These are phyloP conservation scores for Zeuzera pyrina DNA, from an alignment of 2,888 invertebrate genomes.

Conservation along the genomic window DNA sequence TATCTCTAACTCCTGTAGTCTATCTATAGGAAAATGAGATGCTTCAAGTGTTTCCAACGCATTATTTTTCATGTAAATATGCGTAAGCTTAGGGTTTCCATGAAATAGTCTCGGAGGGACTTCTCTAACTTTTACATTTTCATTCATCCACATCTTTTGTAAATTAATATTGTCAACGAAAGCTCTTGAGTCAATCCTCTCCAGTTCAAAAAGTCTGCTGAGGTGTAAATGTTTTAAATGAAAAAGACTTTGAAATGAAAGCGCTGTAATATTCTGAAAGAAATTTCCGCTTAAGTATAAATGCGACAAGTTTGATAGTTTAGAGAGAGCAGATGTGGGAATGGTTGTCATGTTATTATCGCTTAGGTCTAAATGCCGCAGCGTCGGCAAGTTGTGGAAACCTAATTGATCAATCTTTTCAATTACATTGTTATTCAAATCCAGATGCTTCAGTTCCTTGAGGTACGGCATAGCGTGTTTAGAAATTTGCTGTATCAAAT, in stretches of 20 bases:
- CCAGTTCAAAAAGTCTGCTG: constrained; percentile 77
- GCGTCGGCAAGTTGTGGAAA: constrained; percentile 80
- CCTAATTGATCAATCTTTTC: constrained; percentile 79
- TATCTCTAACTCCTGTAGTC: constrained; percentile 80
- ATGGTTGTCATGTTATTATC: constrained; percentile 87
- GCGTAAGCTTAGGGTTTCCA: constrained; percentile 84
- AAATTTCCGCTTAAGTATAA: constrained; percentile 87
- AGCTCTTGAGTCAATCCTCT: constrained; percentile 82
- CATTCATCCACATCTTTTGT: constrained; percentile 83
- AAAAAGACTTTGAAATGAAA: constrained; percentile 88
- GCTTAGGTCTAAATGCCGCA: constrained; percentile 83
- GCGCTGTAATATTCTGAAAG: constrained; percentile 79
- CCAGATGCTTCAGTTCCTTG: constrained; percentile 79
- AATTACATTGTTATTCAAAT: constrained; percentile 84
- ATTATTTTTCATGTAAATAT: constrained; percentile 84
- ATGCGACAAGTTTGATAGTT: constrained; percentile 82
- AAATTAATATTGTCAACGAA: constrained; percentile 90
- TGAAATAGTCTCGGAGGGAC: constrained; percentile 89
- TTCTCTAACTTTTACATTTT: constrained; percentile 80
- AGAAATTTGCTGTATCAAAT: constrained; percentile 81
- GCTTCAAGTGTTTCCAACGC: constrained; percentile 83
- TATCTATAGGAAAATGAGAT: constrained; percentile 87
- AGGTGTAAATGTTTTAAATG: constrained; percentile 83
- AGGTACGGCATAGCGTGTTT: constrained; percentile 82
- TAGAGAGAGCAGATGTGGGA: constrained; percentile 83